Percentiles rank a stretch among this genome's conserved stretches.
Evolutionary conservation across 2,113 vertebrate genomes (phyloP).

Genomic region (Sorex araneus): DNA sequence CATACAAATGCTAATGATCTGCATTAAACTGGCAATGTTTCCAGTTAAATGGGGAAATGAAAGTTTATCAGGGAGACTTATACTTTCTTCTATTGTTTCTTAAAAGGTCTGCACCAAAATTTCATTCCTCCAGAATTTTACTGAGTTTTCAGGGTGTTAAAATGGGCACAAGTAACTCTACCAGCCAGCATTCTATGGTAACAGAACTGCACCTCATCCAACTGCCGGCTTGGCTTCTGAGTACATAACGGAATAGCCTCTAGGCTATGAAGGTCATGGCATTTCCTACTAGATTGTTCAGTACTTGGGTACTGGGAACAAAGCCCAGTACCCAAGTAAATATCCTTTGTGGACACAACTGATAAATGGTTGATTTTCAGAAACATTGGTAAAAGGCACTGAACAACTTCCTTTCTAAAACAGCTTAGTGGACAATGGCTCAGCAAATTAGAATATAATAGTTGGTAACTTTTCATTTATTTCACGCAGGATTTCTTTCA

Average conservation of each 20-base stretch:
- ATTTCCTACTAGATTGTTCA: slow-evolving; percentile 20
- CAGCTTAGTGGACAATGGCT: not conserved
- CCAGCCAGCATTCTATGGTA: not conserved
- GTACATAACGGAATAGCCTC: not conserved
- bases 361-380: not conserved
- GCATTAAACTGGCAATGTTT: too few relatives aligned
- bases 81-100: not conserved
- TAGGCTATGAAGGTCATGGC: not conserved
- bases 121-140: not conserved
- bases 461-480: not conserved
- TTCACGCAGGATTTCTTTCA: not conserved
- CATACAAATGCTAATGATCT: too few relatives aligned
- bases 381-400: not conserved
- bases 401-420: slow-evolving; percentile 5
- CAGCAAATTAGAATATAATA: not conserved
- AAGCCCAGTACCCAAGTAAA: not conserved
- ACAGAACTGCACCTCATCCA: not conserved
- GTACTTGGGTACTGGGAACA: not conserved
- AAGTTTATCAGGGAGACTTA: too few relatives aligned
- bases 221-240: not conserved
- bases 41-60: too few relatives aligned
- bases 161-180: not conserved
- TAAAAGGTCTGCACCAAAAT: not conserved
- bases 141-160: not conserved
- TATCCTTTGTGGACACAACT: not conserved